Conservation (phyloP, 1,140 invertebrate species). For the Aphis gossypii region DNA sequence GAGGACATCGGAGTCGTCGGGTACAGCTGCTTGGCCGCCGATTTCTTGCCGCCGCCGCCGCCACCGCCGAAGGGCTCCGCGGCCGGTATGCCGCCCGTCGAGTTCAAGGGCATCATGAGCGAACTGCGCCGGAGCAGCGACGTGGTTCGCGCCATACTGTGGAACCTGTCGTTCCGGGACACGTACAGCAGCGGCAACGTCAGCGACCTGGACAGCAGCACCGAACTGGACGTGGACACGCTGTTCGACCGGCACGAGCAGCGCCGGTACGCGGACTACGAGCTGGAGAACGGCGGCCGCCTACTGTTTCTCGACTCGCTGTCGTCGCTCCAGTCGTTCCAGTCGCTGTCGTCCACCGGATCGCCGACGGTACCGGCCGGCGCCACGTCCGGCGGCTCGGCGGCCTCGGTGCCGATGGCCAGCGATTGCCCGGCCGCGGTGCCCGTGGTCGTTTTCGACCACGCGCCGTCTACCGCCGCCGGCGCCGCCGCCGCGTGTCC, state of each 20-base stretch:
- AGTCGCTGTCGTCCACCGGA: conserved; percentile 26
- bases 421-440: conserved; percentile 62
- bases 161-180: conserved; percentile 64
- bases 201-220: neutral
- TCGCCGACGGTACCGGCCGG: conserved; percentile 61
- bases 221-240: conserved; percentile 62
- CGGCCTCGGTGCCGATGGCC: conserved; percentile 11
- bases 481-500: neutral
- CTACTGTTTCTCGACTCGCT: neutral
- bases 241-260: conserved; percentile 64
- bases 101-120: conserved; percentile 64
- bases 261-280: conserved; percentile 61
- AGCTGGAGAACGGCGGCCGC: conserved; percentile 43
- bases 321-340: conserved; percentile 50
- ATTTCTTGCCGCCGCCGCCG: too few species aligned
- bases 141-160: conserved; percentile 65
- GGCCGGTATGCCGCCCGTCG: conserved; percentile 5
- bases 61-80: too few species aligned
- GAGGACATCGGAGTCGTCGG: too few species aligned
- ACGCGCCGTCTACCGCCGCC: too few species aligned
- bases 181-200: conserved; percentile 58
- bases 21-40: too few species aligned
- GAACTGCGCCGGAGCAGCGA: conserved; percentile 65
- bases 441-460: conserved; percentile 29
- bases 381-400: conserved; percentile 60